Evolutionary conservation across 2,888 invertebrate genomes (phyloP).

Genomic region (Dynastes maya): DNA sequence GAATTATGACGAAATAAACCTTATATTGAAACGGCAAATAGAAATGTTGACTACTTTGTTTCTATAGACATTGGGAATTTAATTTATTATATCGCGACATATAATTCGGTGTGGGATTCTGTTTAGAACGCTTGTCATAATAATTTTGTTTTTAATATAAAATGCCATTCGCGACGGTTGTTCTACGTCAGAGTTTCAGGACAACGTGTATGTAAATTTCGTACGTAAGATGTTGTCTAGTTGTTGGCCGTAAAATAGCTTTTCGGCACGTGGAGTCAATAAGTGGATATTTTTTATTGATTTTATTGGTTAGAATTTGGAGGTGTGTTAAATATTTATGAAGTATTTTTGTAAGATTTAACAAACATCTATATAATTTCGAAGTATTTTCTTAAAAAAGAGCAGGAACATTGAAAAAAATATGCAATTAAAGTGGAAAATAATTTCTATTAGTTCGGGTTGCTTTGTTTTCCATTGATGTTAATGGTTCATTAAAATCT

Average conservation of each 20-base stretch:
- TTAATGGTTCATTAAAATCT: too few species aligned
- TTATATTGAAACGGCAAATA: slow-evolving; percentile 5
- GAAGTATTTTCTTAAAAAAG: too few species aligned
- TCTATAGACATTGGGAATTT: background rate
- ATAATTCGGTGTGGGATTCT: background rate
- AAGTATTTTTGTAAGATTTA: background rate
- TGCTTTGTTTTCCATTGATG: too few species aligned
- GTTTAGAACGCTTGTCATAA: slow-evolving; percentile 12
- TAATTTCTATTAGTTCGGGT: too few species aligned
- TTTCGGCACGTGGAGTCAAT: slow-evolving; percentile 14
- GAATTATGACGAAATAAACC: background rate
- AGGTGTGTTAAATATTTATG: slow-evolving; percentile 24
- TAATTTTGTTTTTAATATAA: slow-evolving; percentile 23
- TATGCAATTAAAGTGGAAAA: too few species aligned
- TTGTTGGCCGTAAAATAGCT: background rate
- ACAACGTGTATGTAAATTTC: background rate
- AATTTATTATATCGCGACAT: background rate
- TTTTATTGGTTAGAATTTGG: slow-evolving; percentile 8
- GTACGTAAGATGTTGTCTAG: too few species aligned
- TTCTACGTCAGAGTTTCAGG: slow-evolving; percentile 1
- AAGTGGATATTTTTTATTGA: slow-evolving; percentile 2
- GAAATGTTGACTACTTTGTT: slow-evolving; percentile 17
- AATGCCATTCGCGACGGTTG: background rate
- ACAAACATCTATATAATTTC: too few species aligned
- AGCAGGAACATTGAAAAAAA: too few species aligned